Evolutionary conservation across 2,888 invertebrate species (phyloP), one percentile per base, ranked within the genome.

Genomic region (Temnothorax ravouxi): DNA sequence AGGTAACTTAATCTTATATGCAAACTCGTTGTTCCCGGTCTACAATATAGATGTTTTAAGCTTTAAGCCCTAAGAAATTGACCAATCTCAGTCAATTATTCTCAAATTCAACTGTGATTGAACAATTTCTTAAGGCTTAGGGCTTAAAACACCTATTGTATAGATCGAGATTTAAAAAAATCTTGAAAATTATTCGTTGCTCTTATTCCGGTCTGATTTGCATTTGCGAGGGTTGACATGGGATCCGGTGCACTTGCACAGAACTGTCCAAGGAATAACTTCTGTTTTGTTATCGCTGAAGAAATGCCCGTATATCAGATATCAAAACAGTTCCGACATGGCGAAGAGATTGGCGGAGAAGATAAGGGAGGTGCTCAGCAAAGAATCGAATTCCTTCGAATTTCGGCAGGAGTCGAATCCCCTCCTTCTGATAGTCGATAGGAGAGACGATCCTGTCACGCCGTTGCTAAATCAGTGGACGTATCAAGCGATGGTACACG

Each of bases 401-500:
- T 98, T 98, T 94, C 96, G 97, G n/a, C 97, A 97, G 82, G 95
- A 96, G 66, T 96, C 97, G 0, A 96, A 97, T 56, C 98, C 99
- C 0, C 95, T 99, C 87, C 95, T 99, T 83, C 95, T 99, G 50
- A 97, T 99, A 86, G 94, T 99, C 54, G 99, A 99, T 95, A 96
- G 99, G 88, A 96, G 98, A 90, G 98, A 98, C 94, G 99, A 99
- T 95, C 98, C 99, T 0, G 97, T 99, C 9, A 99, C 99, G 0
- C 99, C 99, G 0, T 95, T 99, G 80, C 95, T 99, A 47, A 99
- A 98, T 95, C 96, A 99, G 96, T 99, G 99, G 99, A 99, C 99
- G 0, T 99, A 99, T 95, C 99, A 99, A 95, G 99, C 99, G 2
- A 99, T 99, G 99, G 99, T 99, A 13, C 99, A 99, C 95, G 99